These are phyloP conservation scores for Nemotelus nigrinus DNA, from an alignment of 2,888 invertebrate species.

Conservation along the genomic window DNA sequence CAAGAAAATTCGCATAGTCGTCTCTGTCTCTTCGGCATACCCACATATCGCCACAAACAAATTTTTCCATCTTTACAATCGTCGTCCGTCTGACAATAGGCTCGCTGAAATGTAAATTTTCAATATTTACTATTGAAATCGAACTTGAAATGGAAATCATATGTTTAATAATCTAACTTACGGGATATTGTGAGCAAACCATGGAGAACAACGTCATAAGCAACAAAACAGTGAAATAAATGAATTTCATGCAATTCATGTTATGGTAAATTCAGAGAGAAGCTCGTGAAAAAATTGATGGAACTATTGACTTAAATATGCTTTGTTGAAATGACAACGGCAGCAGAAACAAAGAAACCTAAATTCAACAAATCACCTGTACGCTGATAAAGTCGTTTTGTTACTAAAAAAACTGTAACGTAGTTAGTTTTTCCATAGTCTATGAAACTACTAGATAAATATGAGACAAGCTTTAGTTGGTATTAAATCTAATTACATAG, in stretches of 20 bases:
- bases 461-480: too few relatives aligned
- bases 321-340: background rate
- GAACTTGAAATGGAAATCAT: background rate
- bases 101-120: conserved; percentile 6
- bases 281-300: too few relatives aligned
- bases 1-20: conserved; percentile 33
- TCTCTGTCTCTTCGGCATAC: conserved; percentile 27
- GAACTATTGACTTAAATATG: background rate
- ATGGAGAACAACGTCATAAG: background rate
- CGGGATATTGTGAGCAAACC: background rate
- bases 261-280: background rate
- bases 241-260: background rate
- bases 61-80: conserved; percentile 35
- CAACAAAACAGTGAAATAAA: background rate
- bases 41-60: conserved; percentile 19
- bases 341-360: background rate
- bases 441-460: too few relatives aligned
- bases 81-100: conserved; percentile 14
- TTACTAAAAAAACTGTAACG: background rate
- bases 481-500: too few relatives aligned
- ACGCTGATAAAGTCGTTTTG: background rate
- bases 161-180: conserved; percentile 4
- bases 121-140: background rate
- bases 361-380: background rate
- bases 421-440: too few relatives aligned